phyloP scores from a whole-genome alignment of 64 coral and sea anemone genomes.

The Orbicella faveolata region DNA sequence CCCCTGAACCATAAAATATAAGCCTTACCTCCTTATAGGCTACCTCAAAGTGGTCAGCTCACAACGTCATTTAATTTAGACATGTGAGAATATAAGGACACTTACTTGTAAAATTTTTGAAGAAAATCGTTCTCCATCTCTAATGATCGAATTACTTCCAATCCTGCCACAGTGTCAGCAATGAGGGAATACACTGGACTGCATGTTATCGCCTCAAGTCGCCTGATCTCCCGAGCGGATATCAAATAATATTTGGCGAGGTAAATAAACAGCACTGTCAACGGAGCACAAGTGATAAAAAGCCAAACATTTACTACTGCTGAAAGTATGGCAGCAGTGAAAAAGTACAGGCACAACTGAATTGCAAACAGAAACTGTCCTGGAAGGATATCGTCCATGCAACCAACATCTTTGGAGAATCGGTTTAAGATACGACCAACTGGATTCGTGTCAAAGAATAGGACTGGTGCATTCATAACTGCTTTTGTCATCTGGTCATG shows the following conservation, averaged over 20 bases:
- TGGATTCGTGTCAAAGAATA: constrained; percentile 76
- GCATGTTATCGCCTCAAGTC: constrained; percentile 57
- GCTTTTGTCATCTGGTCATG: constrained; percentile 55
- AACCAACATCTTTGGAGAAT: constrained; percentile 70
- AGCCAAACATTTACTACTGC: constrained; percentile 51
- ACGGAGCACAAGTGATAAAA: constrained; percentile 30
- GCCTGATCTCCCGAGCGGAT: constrained; percentile 44
- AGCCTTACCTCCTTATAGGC: too few species aligned
- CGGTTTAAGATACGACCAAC: constrained; percentile 71
- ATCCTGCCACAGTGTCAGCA: constrained; percentile 50
- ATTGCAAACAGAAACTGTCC: not conserved
- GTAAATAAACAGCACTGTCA: constrained; percentile 24
- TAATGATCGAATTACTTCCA: constrained; percentile 65
- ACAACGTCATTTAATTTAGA: not conserved
- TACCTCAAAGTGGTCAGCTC: too few species aligned
- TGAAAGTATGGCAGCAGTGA: constrained; percentile 11
- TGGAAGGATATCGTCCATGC: constrained; percentile 46
- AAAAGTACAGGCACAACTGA: not conserved
- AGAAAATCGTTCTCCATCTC: constrained; percentile 50
- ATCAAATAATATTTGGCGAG: constrained; percentile 48
- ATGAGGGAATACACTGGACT: constrained; percentile 73
- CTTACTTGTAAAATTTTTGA: constrained; percentile 58
- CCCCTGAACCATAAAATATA: too few species aligned
- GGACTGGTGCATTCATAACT: constrained; percentile 49
- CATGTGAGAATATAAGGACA: not conserved